Evolutionary conservation across 2,113 vertebrate genomes (phyloP), one percentile per base, ranked within the genome.

Genomic region (Forbesichthys agassizii): DNA sequence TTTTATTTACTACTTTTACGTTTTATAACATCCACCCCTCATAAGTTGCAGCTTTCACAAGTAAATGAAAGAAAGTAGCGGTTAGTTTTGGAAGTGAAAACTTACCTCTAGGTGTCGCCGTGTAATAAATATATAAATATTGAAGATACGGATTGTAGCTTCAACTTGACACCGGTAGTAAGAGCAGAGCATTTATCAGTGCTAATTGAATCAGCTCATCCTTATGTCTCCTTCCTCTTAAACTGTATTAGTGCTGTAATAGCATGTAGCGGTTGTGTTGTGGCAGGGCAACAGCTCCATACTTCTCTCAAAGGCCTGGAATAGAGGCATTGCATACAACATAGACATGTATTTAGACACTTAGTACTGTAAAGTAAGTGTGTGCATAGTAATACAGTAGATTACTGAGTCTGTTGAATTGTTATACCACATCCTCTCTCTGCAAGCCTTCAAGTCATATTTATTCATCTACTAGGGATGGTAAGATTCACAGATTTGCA

Each of bases 221-320:
- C 62, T 59, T 60, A 58, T 42, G 49, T 36, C 61, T 86, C 52
- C 13, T 81, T 64, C 42, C 72, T 70, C 65, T 77, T 79, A 69
- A 78, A 75, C 73, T 77, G 64, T 53, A 74, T 64, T 53, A 7
- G 9, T 0, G 4, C 16, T 52, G 11, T 62, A 65, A 58, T 48
- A 51, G 46, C 60, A 46, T 49, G 62, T 71, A 69, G 64, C 18
- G 53, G 69, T 48, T 55, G 36, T n/a, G 8, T 53, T 65, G 62
- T 48, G 27, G 57, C 59, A 49, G 60, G 49, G 58, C 71, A 68
- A 9, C 33, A 61, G 3, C 73, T 83, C 63, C 70, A 20, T 74
- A 60, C 64, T 46, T 56, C 63, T 20, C 48, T 48, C n/a, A 0
- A 33, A n/a, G 49, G 65, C 13, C 27, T 51, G 27, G 58, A 54